Percentiles rank a stretch among this genome's conserved stretches.
These are phyloP conservation scores for Argopecten irradians DNA, from an alignment of 1,140 invertebrate genomes.

Conservation along the genomic window DNA sequence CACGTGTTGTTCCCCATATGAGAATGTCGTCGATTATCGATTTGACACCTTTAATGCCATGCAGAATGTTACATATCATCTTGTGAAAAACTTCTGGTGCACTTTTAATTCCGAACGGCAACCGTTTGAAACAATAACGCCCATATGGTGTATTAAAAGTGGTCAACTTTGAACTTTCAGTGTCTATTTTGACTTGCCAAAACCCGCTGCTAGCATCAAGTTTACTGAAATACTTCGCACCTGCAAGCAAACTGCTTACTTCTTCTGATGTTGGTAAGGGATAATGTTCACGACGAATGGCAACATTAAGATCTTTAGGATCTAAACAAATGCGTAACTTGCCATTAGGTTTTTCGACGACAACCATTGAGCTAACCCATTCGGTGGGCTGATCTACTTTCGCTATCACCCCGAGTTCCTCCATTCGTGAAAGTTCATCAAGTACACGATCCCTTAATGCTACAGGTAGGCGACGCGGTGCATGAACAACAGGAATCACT, in stretches of 20 bases:
- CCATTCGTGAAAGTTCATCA: slow-evolving; percentile 10
- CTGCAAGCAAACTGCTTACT: not conserved
- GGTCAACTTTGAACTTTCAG: not conserved
- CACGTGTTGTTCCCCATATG: not conserved
- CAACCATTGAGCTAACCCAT: slow-evolving; percentile 33
- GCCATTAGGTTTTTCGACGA: slow-evolving; percentile 27
- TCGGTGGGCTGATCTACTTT: slow-evolving; percentile 15
- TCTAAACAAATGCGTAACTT: slow-evolving; percentile 31
- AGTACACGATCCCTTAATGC: not conserved
- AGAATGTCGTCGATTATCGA: not conserved
- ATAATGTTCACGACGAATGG: slow-evolving; percentile 28
- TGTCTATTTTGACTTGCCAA: not conserved
- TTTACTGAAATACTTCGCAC: slow-evolving; percentile 28
- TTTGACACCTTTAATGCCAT: not conserved
- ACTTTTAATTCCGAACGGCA: not conserved
- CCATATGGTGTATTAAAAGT: slow-evolving; percentile 19
- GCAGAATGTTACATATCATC: not conserved
- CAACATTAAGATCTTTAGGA: slow-evolving; percentile 26
- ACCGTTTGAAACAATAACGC: not conserved
- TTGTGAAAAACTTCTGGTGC: not conserved
- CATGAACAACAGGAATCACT: slow-evolving; percentile 14
- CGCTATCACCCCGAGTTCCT: not conserved
- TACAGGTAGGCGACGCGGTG: slow-evolving; percentile 7
- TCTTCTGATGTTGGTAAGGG: slow-evolving; percentile 17
- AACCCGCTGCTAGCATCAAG: slow-evolving; percentile 28